These are phyloP conservation scores for Tethea ocularis DNA, from an alignment of 2,888 invertebrate species.

Conservation along the genomic window DNA sequence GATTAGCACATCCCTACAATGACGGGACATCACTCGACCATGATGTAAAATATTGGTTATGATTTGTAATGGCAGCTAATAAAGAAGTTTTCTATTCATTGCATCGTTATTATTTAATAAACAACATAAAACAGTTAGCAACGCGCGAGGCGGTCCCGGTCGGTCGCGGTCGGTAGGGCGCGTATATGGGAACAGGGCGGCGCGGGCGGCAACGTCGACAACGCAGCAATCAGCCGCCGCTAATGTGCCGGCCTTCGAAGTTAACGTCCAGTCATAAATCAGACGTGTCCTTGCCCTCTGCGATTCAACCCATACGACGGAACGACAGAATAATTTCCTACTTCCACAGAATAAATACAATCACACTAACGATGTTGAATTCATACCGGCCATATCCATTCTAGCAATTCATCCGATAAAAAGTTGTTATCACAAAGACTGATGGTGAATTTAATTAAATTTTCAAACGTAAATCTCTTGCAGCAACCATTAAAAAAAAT, in stretches of 20 bases:
- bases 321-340: slow-evolving; percentile 53
- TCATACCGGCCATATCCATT: slow-evolving; percentile 35
- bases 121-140: too few relatives aligned
- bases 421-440: slow-evolving; percentile 37
- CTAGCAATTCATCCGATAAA: slow-evolving; percentile 15
- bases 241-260: slow-evolving; percentile 54
- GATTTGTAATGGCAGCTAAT: too few relatives aligned
- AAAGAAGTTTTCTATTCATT: too few relatives aligned
- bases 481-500: slow-evolving; percentile 49
- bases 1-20: too few relatives aligned
- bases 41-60: too few relatives aligned
- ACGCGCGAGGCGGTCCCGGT: too few relatives aligned
- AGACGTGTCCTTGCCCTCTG: slow-evolving; percentile 47
- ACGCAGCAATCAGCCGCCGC: slow-evolving; percentile 47
- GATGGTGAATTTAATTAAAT: slow-evolving; percentile 58
- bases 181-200: neutral
- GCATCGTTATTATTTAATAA: too few relatives aligned
- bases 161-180: neutral
- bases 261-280: slow-evolving; percentile 64
- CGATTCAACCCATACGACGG: slow-evolving; percentile 43
- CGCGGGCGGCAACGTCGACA: neutral
- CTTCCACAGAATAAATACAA: slow-evolving; percentile 45
- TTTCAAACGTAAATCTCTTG: slow-evolving; percentile 52
- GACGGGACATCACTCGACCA: too few relatives aligned
- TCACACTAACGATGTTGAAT: slow-evolving; percentile 43